A percentile compares a stretch with the other conserved stretches of the same genome.
Evolutionary conservation across 2,888 invertebrate species (phyloP).

Genomic region (Onthophagus sagittarius): DNA sequence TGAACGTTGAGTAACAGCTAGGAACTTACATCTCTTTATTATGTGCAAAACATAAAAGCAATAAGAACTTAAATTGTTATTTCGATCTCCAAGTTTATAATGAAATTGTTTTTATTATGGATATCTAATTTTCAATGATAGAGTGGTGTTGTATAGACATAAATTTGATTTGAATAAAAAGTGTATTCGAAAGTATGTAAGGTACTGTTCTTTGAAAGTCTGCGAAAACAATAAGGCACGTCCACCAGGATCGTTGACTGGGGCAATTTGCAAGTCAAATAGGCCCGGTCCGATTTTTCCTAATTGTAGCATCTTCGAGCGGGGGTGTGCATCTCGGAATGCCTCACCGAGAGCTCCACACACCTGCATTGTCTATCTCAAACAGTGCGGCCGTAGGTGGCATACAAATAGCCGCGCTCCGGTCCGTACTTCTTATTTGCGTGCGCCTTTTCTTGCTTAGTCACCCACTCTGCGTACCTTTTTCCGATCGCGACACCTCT

Average conservation of each 20-base stretch:
- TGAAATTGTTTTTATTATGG: too few species aligned
- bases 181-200: too few species aligned
- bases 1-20: too few species aligned
- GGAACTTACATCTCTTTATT: too few species aligned
- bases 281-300: slow-evolving; percentile 9
- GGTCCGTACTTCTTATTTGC: slow-evolving; percentile 34
- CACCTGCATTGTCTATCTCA: slow-evolving; percentile 36
- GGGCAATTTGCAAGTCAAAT: slow-evolving; percentile 10
- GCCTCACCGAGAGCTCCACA: slow-evolving; percentile 27
- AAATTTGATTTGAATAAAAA: not conserved
- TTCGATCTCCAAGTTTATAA: too few species aligned
- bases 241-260: not conserved
- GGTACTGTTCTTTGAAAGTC: not conserved
- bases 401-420: slow-evolving; percentile 35
- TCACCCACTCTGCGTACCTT: slow-evolving; percentile 28
- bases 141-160: too few species aligned
- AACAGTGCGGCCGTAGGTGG: slow-evolving; percentile 33
- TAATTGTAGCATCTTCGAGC: slow-evolving; percentile 10
- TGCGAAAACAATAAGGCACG: slow-evolving; percentile 2
- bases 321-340: slow-evolving; percentile 29
- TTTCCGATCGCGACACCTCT: slow-evolving; percentile 14
- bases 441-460: slow-evolving; percentile 33
- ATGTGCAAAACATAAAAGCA: too few species aligned
- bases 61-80: too few species aligned
- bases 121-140: too few species aligned